Evolutionary conservation across 1,140 invertebrate genomes (phyloP), one percentile per base, ranked within the genome.

Genomic region (Lordiphosa stackelbergi): DNA sequence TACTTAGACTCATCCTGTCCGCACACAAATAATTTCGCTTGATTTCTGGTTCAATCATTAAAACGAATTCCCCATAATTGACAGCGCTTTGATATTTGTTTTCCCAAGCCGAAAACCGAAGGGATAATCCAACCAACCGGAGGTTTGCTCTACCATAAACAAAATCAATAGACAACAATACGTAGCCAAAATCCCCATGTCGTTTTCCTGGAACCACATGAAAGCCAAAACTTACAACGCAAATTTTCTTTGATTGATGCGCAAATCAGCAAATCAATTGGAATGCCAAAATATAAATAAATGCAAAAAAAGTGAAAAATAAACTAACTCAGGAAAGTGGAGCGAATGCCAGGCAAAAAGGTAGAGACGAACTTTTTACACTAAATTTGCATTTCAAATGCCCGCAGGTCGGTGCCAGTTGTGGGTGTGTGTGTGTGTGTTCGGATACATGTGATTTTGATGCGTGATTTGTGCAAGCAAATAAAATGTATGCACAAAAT

Each of bases 251-350:
- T 65, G 75, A 75, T 79, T 81, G 71, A 81, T 71, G 56, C 55
- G 38, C 55, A 71, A 81, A 69, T 79, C 75, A 81, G 77, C 58
- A 68, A 81, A 79, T 81, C 75, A 71, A 79, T 79, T 69, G 71
- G 63, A 79, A 81, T 62, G 53, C 60, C 56, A 53, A 60, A 45
- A 41, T 36, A 58, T 61, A 13, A 5, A 28, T 13, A 11, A 45
- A 35, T 11, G n/a, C 45, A 46, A 22, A 4, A 19, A 22, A 13
- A 6, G 16, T 37, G 51, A 42, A 53, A 69, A 61, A 66, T 68
- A 68, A 68, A 68, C 54, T 64, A 69, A 55, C 47, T 42, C 52
- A 60, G 51, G 10, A 53, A 69, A 69, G 55, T 60, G 22, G 55
- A 53, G 22, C 47, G 28, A 43, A 28, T 45, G 42, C 42, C 42